Evolutionary conservation across 2,888 invertebrate genomes (phyloP), one percentile per base, ranked within the genome.

Genomic region (Lasius platythorax): DNA sequence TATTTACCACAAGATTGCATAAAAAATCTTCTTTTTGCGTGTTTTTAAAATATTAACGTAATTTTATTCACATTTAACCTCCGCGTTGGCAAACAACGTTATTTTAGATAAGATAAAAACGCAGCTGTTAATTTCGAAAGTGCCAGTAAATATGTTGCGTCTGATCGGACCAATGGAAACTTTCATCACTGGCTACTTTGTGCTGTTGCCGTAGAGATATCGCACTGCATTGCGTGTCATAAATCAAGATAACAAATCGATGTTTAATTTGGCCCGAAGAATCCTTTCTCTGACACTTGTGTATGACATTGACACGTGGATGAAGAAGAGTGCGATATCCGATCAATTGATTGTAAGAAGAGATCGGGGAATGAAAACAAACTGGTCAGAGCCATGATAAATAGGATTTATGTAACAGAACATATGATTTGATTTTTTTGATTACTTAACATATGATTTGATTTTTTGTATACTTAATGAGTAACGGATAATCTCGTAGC

Each of bases 41-140:
- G n/a, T 33, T 56, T 33, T 83, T 56, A 15, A 75, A 83, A 66
- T 4, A 40, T 76, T 75, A 84, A 12, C 18, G 53, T n/a, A 23
- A 28, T 33, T 82, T 81, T n/a, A 28, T 15, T 9, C 61, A 53
- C 53, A 15, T 30, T 37, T 72, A 64, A 37, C 33, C 30, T 40
- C 15, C 28, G 53, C 53, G n/a, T 66, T 30, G 63, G 40, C 79
- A 74, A 85, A 78, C 82, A 79, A 56, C 78, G 83, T 83, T 83
- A 78, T 73, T 78, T 76, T 61, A 53, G 88, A 85, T 87, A 88
- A 88, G 88, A 88, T 88, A 88, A 88, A 87, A 83, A 56, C 66
- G 28, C 81, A 84, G 87, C 88, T 82, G 87, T 76, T 83, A 81
- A 82, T 79, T 88, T 85, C 58, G 67, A 64, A 67, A 83, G 30